phyloP scores from a whole-genome alignment of 2,888 invertebrate genomes.

The Oligia fasciuncula region DNA sequence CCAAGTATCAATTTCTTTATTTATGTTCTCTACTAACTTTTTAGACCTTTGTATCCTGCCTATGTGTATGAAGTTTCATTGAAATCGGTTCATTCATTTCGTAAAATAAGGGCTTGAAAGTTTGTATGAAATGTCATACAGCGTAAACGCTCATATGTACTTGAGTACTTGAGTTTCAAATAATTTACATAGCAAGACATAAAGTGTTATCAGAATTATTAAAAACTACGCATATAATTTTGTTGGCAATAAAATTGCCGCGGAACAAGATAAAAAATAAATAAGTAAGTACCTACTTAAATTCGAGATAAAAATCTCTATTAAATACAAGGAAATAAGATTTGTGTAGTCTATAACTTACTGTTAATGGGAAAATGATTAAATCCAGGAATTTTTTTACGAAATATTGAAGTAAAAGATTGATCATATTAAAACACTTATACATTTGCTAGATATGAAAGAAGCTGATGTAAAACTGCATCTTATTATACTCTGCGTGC shows the following conservation, averaged over 20 bases:
- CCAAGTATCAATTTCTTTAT: neutral
- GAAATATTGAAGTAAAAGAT: neutral
- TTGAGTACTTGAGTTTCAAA: too few species aligned
- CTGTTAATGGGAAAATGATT: neutral
- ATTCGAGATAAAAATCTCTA: constrained; percentile 1
- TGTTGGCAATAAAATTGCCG: constrained; percentile 4
- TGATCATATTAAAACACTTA: neutral
- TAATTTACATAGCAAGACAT: constrained; percentile 8
- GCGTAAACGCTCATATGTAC: too few species aligned
- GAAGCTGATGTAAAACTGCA: too few species aligned
- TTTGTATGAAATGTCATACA: too few species aligned
- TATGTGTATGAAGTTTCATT: too few species aligned
- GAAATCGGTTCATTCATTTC: too few species aligned
- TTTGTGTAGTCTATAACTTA: neutral
- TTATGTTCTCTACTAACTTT: too few species aligned
- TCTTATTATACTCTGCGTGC: too few species aligned
- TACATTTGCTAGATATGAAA: too few species aligned
- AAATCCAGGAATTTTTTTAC: too few species aligned
- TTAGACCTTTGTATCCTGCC: too few species aligned
- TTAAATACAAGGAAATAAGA: neutral
- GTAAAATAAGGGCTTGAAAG: too few species aligned
- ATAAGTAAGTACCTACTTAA: neutral
- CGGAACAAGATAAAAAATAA: neutral
- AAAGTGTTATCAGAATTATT: constrained; percentile 14
- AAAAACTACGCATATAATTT: constrained; percentile 20